A percentile compares a stretch with the other conserved stretches of the same genome.
Conservation (phyloP, 2,888 invertebrate species). For the Embidobia sp. region DNA sequence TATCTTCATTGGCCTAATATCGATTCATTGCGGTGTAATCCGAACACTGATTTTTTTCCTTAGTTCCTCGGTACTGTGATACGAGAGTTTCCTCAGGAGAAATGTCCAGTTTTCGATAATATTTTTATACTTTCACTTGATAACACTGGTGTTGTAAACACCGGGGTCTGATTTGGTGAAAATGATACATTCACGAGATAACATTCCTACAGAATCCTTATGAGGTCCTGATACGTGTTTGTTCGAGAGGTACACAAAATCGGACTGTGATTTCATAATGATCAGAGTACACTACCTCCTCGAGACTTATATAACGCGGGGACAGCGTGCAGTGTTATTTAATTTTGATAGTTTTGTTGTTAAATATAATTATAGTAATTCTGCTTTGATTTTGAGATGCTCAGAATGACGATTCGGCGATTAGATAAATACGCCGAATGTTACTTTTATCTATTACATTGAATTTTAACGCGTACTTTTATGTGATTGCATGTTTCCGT, state of each 20-base stretch:
- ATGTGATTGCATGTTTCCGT: conserved; percentile 6
- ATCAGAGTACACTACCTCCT: conserved; percentile 35
- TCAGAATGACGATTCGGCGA: conserved; percentile 5
- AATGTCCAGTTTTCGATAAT: conserved; percentile 28
- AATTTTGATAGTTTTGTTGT: conserved; percentile 54
- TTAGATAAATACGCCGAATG: conserved; percentile 14
- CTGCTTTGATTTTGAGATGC: conserved; percentile 3
- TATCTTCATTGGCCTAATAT: conserved; percentile 34
- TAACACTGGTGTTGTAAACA: conserved; percentile 28
- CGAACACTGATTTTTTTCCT: conserved; percentile 8
- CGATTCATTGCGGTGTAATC: conserved; percentile 19
- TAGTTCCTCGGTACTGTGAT: conserved; percentile 10
- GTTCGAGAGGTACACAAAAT: conserved; percentile 56
- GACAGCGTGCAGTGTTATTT: conserved; percentile 36
- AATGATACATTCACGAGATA: conserved; percentile 33
- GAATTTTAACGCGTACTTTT: conserved; percentile 1
- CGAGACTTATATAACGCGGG: conserved; percentile 27
- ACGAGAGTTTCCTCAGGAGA: conserved; percentile 13
- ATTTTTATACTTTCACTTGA: conserved; percentile 50
- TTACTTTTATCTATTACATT: neutral
- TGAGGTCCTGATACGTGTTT: conserved; percentile 53
- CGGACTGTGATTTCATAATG: conserved; percentile 53
- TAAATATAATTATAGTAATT: conserved; percentile 48
- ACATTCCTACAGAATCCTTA: conserved; percentile 34
- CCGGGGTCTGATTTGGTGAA: conserved; percentile 14